Percentiles rank a stretch among this genome's conserved stretches.
These are phyloP conservation scores for Grammomys dolichurus DNA, from an alignment of 2,113 vertebrate species.

Conservation along the genomic window DNA sequence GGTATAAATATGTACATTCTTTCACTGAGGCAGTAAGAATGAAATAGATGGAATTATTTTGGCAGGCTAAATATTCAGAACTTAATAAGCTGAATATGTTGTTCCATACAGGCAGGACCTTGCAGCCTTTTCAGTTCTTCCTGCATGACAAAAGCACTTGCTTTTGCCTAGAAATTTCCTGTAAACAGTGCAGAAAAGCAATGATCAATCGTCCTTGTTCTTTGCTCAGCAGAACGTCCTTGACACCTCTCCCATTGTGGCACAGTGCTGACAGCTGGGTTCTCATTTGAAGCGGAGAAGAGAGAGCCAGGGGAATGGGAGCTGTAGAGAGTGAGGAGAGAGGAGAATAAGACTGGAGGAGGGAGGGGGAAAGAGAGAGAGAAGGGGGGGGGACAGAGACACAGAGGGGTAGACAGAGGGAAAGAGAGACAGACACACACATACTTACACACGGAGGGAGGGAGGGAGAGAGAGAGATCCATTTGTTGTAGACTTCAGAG, in stretches of 20 bases:
- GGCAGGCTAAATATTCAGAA: conserved; percentile 52
- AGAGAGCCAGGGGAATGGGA: background rate
- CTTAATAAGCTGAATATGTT: conserved; percentile 54
- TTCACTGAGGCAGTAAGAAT: background rate
- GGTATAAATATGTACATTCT: conserved; percentile 20
- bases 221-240: conserved; percentile 49
- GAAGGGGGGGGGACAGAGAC: background rate
- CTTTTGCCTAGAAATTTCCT: conserved; percentile 52
- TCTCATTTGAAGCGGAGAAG: conserved; percentile 53
- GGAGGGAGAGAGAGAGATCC: background rate
- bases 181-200: conserved; percentile 60
- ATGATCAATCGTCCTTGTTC: conserved; percentile 49
- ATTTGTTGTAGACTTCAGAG: background rate
- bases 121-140: background rate
- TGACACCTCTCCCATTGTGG: conserved; percentile 16
- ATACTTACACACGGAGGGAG: background rate
- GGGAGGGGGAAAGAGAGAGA: background rate
- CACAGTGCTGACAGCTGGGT: conserved; percentile 41
- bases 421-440: too few relatives aligned
- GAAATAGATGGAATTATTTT: conserved; percentile 25
- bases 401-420: background rate
- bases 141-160: background rate
- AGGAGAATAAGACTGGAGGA: background rate
- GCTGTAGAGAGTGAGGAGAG: background rate
- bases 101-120: conserved; percentile 43